phyloP scores from a whole-genome alignment of 2,797 vertebrate genomes.

The Sarcoramphus papa region DNA sequence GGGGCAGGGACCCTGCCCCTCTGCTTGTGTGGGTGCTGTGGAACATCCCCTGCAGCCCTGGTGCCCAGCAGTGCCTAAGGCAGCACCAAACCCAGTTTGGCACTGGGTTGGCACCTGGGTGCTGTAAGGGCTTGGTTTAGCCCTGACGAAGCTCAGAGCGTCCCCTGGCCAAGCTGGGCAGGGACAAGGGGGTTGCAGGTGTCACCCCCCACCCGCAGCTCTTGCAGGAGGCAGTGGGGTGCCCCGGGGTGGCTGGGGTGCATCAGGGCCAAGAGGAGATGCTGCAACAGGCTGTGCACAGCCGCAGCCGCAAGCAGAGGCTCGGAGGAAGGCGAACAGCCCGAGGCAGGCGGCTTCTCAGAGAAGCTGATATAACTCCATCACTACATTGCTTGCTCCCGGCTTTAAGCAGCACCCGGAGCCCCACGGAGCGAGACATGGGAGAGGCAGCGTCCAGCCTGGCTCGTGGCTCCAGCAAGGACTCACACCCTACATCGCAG shows the following conservation, averaged over 20 bases:
- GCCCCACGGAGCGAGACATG: neutral
- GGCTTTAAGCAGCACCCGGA: neutral
- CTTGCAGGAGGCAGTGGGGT: neutral
- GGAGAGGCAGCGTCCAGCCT: neutral
- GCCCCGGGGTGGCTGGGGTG: neutral
- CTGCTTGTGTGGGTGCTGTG: rapidly evolving
- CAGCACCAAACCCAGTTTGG: neutral
- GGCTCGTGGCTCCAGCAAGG: neutral
- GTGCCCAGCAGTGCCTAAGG: neutral
- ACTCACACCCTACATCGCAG: neutral
- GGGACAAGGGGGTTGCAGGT: too few species aligned
- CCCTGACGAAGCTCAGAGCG: neutral
- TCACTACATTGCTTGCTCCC: neutral
- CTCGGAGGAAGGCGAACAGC: neutral
- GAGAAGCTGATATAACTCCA: neutral
- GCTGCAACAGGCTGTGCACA: neutral
- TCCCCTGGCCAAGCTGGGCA: neutral
- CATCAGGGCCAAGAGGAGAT: neutral
- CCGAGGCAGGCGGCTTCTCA: too few species aligned
- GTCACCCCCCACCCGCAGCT: too few species aligned
- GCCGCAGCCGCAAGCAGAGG: neutral
- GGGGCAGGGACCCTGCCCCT: neutral
- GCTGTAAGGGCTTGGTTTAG: neutral
- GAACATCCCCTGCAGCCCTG: rapidly evolving
- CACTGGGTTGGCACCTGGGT: neutral